Base-by-base conservation (phyloP, 2,888 invertebrate genomes). In the Anaspis maculata region DNA sequence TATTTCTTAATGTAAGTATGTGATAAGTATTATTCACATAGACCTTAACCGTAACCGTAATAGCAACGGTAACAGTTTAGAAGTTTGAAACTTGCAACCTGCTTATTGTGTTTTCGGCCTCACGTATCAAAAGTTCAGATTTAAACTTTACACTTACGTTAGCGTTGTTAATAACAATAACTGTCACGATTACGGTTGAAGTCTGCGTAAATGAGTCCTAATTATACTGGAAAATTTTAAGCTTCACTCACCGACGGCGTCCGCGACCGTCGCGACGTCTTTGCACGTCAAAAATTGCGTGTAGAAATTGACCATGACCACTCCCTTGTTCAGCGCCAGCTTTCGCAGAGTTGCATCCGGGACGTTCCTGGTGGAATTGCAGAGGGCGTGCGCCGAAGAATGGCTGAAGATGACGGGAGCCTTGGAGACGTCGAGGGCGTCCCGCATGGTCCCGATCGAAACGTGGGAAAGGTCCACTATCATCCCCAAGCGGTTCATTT, bases 401-500 rank as follows among this genome's bases (percentile, higher is more conserved):
- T 89, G 89, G 25, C 86, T 87, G 70, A 86, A 89, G 45, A 89
- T 79, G 45, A 88, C 84, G 10, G 89, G 89, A 9, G 89, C 86
- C 54, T 79, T 77, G 16, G 83, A 80, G 39, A 78, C 77, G 14
- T 77, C 74, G 24, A 90, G 66, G 12, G 84, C 83, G 59, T 84
- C 85, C 27, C 77, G 72, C 88, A 88, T 88, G 14, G 87, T 87
- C 32, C 78, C 74, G 23, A 74, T 73, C 3, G 86, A 84, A 31
- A 87, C 86, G 66, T 89, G 85, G 4, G 83, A 83, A 47, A 86
- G 65, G 62, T 90, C 89, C 44, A 89, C 83, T 62, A 89, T 74
- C 85, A 89, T 89, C 14, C 89, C 89, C 39, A 89, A 70, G 2
- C 88, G 77, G 68, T 89, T 89, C 88, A 89, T 88, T 69, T 89